phyloP scores from a whole-genome alignment of 2,113 vertebrate genomes.

The Ovibos moschatus region DNA sequence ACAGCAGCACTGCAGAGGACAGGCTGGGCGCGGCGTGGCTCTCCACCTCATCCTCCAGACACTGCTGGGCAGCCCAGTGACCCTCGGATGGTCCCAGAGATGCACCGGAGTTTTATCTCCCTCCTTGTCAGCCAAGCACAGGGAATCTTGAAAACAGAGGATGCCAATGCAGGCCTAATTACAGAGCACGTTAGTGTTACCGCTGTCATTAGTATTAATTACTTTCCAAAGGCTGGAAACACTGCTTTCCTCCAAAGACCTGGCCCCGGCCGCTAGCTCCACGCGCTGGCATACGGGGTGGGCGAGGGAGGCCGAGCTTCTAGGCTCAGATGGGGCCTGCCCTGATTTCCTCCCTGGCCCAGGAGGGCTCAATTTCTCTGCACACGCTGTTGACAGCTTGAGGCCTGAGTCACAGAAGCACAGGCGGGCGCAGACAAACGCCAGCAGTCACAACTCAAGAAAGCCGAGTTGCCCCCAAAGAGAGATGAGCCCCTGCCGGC shows the following conservation, averaged over 20 bases:
- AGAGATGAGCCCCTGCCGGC: background rate
- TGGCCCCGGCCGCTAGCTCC: background rate
- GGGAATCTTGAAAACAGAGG: background rate
- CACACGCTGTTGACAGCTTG: background rate
- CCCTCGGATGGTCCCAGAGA: background rate
- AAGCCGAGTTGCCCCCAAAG: background rate
- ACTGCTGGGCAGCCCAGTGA: background rate
- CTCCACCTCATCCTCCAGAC: background rate
- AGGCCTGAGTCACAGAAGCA: background rate
- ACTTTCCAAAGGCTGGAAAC: background rate
- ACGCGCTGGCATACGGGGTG: fast-evolving
- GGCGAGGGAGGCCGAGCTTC: fast-evolving
- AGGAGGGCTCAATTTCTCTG: background rate
- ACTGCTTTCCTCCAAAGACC: background rate
- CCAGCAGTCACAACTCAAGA: background rate
- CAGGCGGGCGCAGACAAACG: background rate
- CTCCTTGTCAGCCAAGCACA: background rate
- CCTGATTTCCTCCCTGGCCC: background rate
- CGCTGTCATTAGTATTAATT: conserved; percentile 6
- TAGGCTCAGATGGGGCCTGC: background rate
- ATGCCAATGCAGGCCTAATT: background rate
- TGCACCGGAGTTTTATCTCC: fast-evolving
- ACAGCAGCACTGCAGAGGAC: fast-evolving
- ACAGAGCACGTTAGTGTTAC: background rate
- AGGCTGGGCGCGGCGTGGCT: fast-evolving